Base-by-base conservation (phyloP, 2,888 invertebrate species). In the Cheilosia grossa region DNA sequence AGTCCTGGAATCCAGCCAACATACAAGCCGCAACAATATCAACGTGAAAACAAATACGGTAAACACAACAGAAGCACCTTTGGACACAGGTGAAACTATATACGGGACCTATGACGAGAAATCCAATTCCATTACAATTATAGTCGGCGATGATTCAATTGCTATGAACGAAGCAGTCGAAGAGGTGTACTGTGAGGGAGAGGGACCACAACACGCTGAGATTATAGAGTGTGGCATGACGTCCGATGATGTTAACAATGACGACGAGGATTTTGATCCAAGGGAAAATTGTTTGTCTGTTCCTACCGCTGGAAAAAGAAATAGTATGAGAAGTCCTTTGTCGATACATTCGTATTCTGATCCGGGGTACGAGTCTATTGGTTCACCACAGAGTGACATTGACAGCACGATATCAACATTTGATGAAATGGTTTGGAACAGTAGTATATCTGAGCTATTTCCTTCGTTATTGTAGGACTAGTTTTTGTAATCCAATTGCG, bases 1-100 rank as follows among this genome's bases (percentile, higher is more conserved):
- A 94, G 92, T 95, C 93, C 89, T 97, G 97, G 97, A 97, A 96
- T 91, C 97, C 97, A 88, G 93, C 96, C 69, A 90, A 90, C 87
- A 90, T 91, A 90, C 40, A 64, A 37, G 19, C 72, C 24, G 33
- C 77, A 87, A 87, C 82, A 49, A 87, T 87, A 69, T 75, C 86
- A 73, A 73, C 66, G 1, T 79, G 49, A 56, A 51, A 47, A 67
- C 37, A 2, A 49, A 75, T 24, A 4, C 24, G 37, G 15, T 10
- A 42, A 73, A 82, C 56, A 66, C 74, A 78, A 85, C 85, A 82
- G 67, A 86, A 51, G 82, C 87, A 78, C 77, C 63, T 24, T 24
- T 79, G 21, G 86, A 89, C 47, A 89, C 90, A 40, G 89, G 90
- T 2, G 95, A 95, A 87, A 93, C 95, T 19, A 94, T 96, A 87